Conservation (phyloP, 2,113 vertebrate genomes). For the Vanacampus margaritifer region DNA sequence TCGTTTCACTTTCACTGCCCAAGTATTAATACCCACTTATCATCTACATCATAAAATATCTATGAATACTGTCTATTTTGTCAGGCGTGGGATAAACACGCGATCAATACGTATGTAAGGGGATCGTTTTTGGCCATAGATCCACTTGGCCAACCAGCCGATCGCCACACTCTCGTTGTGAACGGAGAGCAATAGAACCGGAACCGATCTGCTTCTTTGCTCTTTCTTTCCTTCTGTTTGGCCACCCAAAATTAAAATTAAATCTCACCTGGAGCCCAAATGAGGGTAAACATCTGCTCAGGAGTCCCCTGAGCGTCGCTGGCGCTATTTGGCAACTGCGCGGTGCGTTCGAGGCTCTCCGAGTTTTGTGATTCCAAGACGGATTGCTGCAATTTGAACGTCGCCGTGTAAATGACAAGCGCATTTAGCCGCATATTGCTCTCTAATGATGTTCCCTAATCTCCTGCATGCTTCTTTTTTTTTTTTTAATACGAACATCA, state of each 20-base stretch:
- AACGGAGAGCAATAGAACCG: constrained; percentile 23
- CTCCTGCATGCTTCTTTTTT: constrained; percentile 11
- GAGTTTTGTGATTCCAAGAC: constrained; percentile 37
- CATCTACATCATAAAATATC: constrained; percentile 67
- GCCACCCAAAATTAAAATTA: constrained; percentile 19
- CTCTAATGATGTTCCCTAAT: constrained; percentile 42
- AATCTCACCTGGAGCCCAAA: constrained; percentile 58
- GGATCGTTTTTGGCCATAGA: constrained; percentile 60
- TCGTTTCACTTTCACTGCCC: constrained; percentile 32
- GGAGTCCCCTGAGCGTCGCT: constrained; percentile 44
- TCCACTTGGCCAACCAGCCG: constrained; percentile 39
- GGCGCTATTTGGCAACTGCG: constrained; percentile 35
- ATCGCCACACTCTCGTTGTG: constrained; percentile 39
- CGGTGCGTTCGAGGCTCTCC: constrained; percentile 21
- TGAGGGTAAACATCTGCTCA: constrained; percentile 65
- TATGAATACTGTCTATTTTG: constrained; percentile 72
- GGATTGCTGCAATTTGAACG: constrained; percentile 25
- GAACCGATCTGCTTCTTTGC: constrained; percentile 43
- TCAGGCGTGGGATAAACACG: constrained; percentile 69
- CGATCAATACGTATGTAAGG: constrained; percentile 62
- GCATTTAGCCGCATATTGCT: constrained; percentile 15
- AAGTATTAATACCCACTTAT: constrained; percentile 62
- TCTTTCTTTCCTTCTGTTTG: constrained; percentile 64
- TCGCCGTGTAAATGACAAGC: constrained; percentile 36
- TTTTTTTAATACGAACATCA: constrained; percentile 17